Conservation (phyloP, 2,113 vertebrate species). For the Peromyscus californicus region DNA sequence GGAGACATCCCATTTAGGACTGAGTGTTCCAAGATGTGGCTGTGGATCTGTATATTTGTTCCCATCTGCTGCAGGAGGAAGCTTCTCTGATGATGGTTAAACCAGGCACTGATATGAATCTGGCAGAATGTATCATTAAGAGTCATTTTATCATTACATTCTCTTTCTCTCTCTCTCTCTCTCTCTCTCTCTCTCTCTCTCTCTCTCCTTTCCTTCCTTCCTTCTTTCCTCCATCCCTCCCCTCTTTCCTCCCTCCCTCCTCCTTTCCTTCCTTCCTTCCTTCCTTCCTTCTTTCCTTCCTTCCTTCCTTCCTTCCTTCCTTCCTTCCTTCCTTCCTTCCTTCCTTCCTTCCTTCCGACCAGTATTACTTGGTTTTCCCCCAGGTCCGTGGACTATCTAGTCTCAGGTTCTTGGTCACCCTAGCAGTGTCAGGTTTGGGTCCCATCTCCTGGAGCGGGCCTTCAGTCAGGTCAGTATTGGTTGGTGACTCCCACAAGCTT, state of each 20-base stretch:
- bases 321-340: too few species aligned
- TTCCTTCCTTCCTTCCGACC: background rate
- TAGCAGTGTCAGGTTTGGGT: background rate
- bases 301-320: too few species aligned
- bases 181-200: accelerated
- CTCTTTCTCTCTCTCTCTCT: background rate
- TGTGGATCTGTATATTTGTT: background rate
- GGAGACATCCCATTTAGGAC: background rate
- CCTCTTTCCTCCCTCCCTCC: too few species aligned
- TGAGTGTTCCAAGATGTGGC: background rate
- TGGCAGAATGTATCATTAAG: background rate
- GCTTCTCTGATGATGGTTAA: background rate
- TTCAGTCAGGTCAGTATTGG: background rate
- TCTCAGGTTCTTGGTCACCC: background rate
- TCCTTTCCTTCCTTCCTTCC: background rate
- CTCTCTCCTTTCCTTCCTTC: too few species aligned
- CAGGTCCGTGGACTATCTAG: background rate
- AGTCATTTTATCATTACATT: background rate
- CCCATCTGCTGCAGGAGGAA: background rate
- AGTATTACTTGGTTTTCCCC: background rate
- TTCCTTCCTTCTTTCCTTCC: accelerated
- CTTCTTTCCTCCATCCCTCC: too few species aligned
- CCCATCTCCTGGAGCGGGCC: background rate
- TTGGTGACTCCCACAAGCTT: too few species aligned
- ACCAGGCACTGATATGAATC: background rate